Evolutionary conservation across 2,888 invertebrate species (phyloP).

Genomic region (Tetragonisca angustula): DNA sequence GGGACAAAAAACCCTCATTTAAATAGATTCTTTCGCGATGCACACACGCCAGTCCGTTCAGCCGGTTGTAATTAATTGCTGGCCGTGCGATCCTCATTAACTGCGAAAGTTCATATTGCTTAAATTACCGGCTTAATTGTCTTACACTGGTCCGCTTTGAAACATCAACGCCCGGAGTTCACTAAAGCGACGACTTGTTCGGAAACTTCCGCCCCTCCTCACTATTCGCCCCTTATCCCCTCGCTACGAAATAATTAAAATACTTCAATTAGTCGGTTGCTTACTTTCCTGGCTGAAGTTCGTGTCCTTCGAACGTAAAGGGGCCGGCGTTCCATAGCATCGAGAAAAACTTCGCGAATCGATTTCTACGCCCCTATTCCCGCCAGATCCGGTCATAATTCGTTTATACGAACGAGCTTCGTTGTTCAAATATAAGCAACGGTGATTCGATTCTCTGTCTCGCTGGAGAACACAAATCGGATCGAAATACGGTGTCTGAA

Average conservation of each 20-base stretch:
- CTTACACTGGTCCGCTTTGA: conserved; percentile 42
- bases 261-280: conserved; percentile 62
- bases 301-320: conserved; percentile 30
- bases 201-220: conserved; percentile 39
- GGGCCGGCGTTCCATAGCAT: neutral
- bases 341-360: neutral
- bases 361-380: neutral
- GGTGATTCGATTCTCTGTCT: neutral
- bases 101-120: conserved; percentile 55
- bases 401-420: conserved; percentile 26
- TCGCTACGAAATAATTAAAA: conserved; percentile 66
- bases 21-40: conserved; percentile 41
- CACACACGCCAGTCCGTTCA: conserved; percentile 19
- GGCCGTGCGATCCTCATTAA: conserved; percentile 39
- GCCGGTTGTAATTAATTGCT: conserved; percentile 38
- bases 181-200: conserved; percentile 51
- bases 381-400: neutral
- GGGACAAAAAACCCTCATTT: conserved; percentile 29
- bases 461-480: neutral
- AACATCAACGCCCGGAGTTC: conserved; percentile 39
- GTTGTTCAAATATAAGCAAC: conserved; percentile 36
- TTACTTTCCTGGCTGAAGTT: conserved; percentile 36
- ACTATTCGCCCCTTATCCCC: neutral
- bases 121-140: conserved; percentile 58
- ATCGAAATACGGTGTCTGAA: neutral